Evolutionary conservation across 2,113 vertebrate species (phyloP), one percentile per base, ranked within the genome.

Genomic region (Melierax canorus): DNA sequence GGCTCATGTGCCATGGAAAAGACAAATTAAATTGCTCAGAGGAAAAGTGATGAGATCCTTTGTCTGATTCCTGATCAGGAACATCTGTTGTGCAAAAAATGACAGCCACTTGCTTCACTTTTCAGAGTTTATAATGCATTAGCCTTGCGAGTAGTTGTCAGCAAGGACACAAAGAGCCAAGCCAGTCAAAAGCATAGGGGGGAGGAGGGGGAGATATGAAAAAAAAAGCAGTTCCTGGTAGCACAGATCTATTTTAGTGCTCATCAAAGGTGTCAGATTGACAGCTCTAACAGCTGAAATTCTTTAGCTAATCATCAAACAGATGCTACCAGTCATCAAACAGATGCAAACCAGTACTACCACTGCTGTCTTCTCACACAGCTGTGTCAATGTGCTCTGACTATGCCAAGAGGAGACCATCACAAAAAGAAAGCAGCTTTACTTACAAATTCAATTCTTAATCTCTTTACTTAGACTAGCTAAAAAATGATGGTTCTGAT

Each of bases 81-180:
- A 87, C 94, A 97, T 95, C 95, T 95, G 94, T 87, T 92, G 89
- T 88, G 84, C 76, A 94, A 94, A 92, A 94, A 96, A 88, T 69
- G 73, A 88, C 91, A 96, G 77, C 26, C 6, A 0, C 64, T 92
- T 85, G 45, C 89, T 92, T 94, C 62, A n/a, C 76, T 91, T 87
- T 63, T 51, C 88, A 45, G 88, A 78, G 86, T 75, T 95, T 81
- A 81, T 81, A 89, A 84, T 2, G 32, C 77, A 86, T 86, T 78
- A 89, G 83, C 39, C 86, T 88, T 51, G 26, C n/a, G 67, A 46
- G 43, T 58, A 84, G 86, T 81, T 94, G 94, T 69, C 24, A 1
- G 62, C 86, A 94, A 97, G 91, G 94, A 89, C 76, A 68, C 36
- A 53, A 58, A 45, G 76, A 94, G 62, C 89, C 64, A 77, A 89